Conservation (phyloP, 35 echinoderm and acorn worm species). For the Acanthaster planci region DNA sequence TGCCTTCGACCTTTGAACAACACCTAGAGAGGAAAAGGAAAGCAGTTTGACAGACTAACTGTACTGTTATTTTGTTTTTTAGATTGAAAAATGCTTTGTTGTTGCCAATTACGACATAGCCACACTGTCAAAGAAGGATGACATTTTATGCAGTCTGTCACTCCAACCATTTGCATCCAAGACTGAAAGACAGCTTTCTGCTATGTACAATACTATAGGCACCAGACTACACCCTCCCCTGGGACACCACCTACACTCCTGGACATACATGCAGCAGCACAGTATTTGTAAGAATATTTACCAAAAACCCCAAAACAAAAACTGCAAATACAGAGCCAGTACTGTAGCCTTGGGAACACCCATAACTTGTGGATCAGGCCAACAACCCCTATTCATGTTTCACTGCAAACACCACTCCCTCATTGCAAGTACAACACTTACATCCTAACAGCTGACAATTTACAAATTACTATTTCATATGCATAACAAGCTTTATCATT, state of each 20-base stretch:
- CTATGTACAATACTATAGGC: conserved; percentile 14
- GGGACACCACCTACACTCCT: background rate
- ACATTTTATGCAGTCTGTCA: too few relatives aligned
- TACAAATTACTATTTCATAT: too few relatives aligned
- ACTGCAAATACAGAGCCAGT: background rate
- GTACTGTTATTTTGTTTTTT: too few relatives aligned
- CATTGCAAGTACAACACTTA: too few relatives aligned
- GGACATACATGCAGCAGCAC: conserved; percentile 15
- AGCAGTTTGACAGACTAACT: conserved; percentile 1
- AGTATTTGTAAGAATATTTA: conserved; percentile 1
- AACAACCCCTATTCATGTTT: background rate
- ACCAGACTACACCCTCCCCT: background rate
- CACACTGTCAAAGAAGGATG: background rate
- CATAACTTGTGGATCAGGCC: background rate
- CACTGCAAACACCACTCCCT: too few relatives aligned
- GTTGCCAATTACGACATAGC: background rate
- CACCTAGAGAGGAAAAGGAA: conserved; percentile 10
- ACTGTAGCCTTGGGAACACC: background rate
- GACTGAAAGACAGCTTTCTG: conserved; percentile 17
- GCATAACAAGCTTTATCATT: too few relatives aligned
- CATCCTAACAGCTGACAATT: too few relatives aligned
- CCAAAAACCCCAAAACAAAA: too few relatives aligned
- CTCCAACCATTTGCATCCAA: conserved; percentile 28
- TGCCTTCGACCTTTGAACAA: background rate
- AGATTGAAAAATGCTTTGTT: too few relatives aligned